Evolutionary conservation across 2,888 invertebrate species (phyloP).

Genomic region (Pantelozetes paolii): DNA sequence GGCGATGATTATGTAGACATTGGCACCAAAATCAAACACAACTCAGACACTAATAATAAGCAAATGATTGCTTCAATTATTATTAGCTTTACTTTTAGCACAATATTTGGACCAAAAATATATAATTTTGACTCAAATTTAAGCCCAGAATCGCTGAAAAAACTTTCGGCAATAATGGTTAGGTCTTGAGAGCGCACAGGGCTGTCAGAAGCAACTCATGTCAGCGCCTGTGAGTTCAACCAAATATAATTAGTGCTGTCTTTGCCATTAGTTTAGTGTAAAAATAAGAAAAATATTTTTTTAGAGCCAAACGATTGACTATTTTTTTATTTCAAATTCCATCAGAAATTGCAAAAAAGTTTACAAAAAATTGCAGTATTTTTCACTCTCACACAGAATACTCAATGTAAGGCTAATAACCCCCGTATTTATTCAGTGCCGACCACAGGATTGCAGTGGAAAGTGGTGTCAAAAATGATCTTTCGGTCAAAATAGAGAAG

Average conservation of each 20-base stretch:
- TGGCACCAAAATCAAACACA: slow-evolving; percentile 32
- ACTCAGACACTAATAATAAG: slow-evolving; percentile 9
- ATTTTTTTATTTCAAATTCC: not conserved
- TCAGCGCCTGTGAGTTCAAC: slow-evolving; percentile 27
- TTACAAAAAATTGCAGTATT: not conserved
- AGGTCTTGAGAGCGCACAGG: not conserved
- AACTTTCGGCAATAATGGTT: too few species aligned
- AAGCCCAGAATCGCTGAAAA: not conserved
- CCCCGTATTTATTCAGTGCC: not conserved
- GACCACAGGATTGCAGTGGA: not conserved
- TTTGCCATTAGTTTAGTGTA: not conserved
- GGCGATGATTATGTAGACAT: slow-evolving; percentile 28
- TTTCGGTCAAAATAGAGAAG: not conserved
- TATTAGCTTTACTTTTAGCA: slow-evolving; percentile 12
- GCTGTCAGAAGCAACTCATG: slow-evolving; percentile 32
- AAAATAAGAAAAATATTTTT: not conserved
- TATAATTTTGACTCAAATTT: not conserved
- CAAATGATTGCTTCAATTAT: not conserved
- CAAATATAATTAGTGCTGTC: slow-evolving; percentile 26
- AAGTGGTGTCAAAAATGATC: not conserved
- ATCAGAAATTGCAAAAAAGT: not conserved
- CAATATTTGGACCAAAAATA: not conserved
- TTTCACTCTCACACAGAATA: not conserved
- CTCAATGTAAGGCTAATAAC: not conserved
- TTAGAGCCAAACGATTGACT: not conserved